Conservation (phyloP, 1,140 invertebrate genomes). For the Nasonia giraulti region DNA sequence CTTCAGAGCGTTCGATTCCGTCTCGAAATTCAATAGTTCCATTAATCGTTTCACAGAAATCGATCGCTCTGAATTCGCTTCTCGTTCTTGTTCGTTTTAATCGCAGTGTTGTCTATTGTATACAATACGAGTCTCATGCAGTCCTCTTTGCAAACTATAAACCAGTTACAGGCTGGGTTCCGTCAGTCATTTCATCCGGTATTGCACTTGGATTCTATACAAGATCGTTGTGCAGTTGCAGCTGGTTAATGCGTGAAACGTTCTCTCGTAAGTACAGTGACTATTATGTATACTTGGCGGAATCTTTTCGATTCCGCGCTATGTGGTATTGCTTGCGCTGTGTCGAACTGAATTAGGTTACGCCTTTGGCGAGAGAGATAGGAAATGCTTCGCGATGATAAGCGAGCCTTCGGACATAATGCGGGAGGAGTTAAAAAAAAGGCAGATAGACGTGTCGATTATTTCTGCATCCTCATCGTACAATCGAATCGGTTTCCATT, state of each 20-base stretch:
- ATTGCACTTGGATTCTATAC: not conserved
- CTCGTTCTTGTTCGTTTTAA: not conserved
- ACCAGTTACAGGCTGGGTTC: not conserved
- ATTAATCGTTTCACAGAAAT: not conserved
- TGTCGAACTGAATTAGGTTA: not conserved
- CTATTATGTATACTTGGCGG: not conserved
- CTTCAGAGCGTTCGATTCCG: not conserved
- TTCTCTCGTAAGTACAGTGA: not conserved
- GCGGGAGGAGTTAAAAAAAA: not conserved
- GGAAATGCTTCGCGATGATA: conserved; percentile 4
- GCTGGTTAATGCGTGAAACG: not conserved
- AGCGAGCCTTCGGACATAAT: not conserved
- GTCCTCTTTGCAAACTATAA: not conserved
- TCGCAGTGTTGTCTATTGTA: not conserved
- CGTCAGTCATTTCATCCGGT: not conserved
- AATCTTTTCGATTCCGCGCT: not conserved
- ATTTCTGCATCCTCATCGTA: not conserved
- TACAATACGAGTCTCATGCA: not conserved
- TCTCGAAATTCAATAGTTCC: not conserved
- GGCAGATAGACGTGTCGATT: not conserved
- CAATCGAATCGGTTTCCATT: not conserved
- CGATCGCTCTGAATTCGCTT: not conserved
- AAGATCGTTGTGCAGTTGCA: not conserved
- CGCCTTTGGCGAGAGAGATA: not conserved
- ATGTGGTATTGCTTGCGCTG: not conserved